Base-by-base conservation (phyloP, 2,797 vertebrate genomes). In the Sebastes miniatus region DNA sequence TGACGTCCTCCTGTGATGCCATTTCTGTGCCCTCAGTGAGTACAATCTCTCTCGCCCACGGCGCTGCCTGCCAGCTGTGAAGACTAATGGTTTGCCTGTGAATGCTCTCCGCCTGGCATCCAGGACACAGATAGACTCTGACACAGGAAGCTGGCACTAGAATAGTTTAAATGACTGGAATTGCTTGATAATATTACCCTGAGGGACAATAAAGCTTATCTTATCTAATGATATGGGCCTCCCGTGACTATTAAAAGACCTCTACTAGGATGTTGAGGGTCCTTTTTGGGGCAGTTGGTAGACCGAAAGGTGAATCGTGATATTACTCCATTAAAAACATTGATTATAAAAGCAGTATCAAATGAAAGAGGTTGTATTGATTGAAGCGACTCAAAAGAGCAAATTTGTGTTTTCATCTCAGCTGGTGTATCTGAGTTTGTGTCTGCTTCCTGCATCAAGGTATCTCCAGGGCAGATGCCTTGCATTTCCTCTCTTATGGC, bases 141-240 rank as follows among this genome's bases (percentile, higher is more conserved):
- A 83, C 83, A 80, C 77, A 81, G 69, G 75, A 83, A 59, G 36
- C 67, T 90, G 84, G 81, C 82, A 83, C 71, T 50, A 78, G 77
- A 89, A 87, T 75, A 88, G 82, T 84, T 81, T 84, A 79, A 58
- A 80, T 73, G 75, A 83, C 79, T 87, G 81, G 73, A 86, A 83
- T 77, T 69, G 36, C 79, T 88, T 78, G 85, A 91, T 91, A 86
- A 85, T 88, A 83, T 91, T 86, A 87, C 83, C 83, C 79, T 29
- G n/a, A 77, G 69, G 80, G 67, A 81, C 75, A 87, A 89, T 89
- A 88, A 91, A 81, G 81, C 74, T 73, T 92, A 88, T 90, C 83
- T 86, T 88, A 88, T 87, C 84, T 87, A 71, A 83, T 4, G 2
- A 84, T 86, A 87, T 77, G 64, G 64, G 71, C 79, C 79, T 70